Conservation (phyloP, 2,888 invertebrate species). For the Eretmocerus hayati region DNA sequence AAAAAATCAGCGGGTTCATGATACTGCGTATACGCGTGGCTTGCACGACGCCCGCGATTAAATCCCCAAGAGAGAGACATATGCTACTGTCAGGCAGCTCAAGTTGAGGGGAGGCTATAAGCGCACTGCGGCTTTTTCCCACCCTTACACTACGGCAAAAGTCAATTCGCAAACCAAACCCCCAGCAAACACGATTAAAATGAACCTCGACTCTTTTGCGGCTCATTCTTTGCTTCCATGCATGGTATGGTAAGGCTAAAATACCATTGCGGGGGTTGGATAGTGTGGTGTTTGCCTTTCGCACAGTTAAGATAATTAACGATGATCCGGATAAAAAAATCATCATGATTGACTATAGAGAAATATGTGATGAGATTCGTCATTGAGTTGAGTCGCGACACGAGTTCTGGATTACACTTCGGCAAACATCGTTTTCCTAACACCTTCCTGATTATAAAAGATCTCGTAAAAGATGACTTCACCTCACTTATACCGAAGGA, state of each 20-base stretch:
- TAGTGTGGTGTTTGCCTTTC: slow-evolving; percentile 34
- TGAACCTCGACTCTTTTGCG: slow-evolving; percentile 1
- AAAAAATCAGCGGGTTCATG: neutral
- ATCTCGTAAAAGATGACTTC: no score
- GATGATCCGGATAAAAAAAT: slow-evolving; percentile 20
- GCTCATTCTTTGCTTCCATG: neutral
- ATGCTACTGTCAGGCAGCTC: slow-evolving; percentile 2
- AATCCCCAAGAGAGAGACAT: slow-evolving; percentile 12
- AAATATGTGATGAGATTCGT: neutral
- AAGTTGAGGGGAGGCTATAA: neutral
- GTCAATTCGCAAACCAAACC: slow-evolving; percentile 41
- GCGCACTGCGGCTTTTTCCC: slow-evolving; percentile 29
- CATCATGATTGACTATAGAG: neutral
- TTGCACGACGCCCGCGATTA: slow-evolving; percentile 1
- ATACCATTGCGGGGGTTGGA: no score
- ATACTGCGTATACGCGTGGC: no score
- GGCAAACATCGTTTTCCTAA: no score
- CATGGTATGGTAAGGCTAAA: no score
- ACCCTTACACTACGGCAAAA: slow-evolving; percentile 30
- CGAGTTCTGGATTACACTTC: no score
- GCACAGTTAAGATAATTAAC: slow-evolving; percentile 37
- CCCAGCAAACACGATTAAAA: slow-evolving; percentile 43
- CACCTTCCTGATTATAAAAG: no score
- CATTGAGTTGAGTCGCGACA: neutral
- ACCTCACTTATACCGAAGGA: no score